Conservation (phyloP, 2,888 invertebrate genomes). For the Nephrotoma flavescens region DNA sequence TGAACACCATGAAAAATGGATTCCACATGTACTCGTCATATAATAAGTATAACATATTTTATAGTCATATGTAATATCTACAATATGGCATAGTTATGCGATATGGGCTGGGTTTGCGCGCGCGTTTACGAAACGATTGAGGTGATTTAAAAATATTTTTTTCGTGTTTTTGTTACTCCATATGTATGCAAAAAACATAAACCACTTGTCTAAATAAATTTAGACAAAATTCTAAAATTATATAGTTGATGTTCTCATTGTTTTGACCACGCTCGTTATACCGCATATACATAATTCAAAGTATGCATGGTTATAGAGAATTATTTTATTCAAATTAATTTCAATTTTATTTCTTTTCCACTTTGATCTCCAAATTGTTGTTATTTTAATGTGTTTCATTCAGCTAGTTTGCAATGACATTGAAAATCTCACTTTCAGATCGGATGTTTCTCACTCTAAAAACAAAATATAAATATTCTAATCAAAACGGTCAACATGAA, state of each 20-base stretch:
- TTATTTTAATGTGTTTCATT: background rate
- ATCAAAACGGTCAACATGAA: background rate
- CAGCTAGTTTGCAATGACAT: background rate
- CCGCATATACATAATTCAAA: background rate
- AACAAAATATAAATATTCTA: background rate
- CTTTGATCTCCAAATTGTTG: background rate
- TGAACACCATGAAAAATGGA: background rate
- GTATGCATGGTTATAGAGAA: background rate
- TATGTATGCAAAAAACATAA: background rate
- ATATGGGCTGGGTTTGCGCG: background rate
- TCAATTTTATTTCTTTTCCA: background rate
- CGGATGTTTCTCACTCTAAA: background rate
- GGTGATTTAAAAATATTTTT: too few relatives aligned
- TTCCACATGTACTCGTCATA: background rate
- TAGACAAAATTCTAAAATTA: background rate
- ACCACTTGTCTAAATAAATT: background rate
- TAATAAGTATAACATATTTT: too few relatives aligned
- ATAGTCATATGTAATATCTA: too few relatives aligned
- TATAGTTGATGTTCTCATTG: background rate
- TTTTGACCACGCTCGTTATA: background rate
- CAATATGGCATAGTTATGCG: too few relatives aligned
- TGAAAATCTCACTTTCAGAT: background rate
- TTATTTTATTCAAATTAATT: background rate
- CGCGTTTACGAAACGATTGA: background rate
- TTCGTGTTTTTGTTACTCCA: background rate